Base-by-base conservation (phyloP, 2,888 invertebrate species). In the Anaspis maculata region DNA sequence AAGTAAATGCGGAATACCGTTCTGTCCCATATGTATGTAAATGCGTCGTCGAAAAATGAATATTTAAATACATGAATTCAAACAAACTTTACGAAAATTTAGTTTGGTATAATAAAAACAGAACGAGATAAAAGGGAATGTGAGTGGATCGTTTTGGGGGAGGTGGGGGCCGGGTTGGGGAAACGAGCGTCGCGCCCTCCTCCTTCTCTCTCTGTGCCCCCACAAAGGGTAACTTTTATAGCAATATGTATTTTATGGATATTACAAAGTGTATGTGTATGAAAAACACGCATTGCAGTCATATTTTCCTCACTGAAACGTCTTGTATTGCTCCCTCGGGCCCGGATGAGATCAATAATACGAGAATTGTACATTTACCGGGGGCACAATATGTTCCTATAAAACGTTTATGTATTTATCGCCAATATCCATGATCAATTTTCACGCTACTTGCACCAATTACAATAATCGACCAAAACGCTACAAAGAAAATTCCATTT, bases 11-110 rank as follows among this genome's bases (percentile, higher is more conserved):
- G 53, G 60, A 62, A 61, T 63, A 65, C 62, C 61, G 59, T 59
- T 57, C 55, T 51, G 54, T 54, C 61, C 61, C 64, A 65, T 66
- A 65, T 65, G 65, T 65, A 65, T 65, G 65, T 62, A 65, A 66
- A 66, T 64, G 55, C 52, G 53, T 51, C 48, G 56, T 59, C 49
- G 56, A 60, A 62, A 64, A 63, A 64, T 65, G 63, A 64, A 66
- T 64, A 66, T 65, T 65, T 64, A 64, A 64, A 62, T 62, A 61
- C 54, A 57, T 51, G 59, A 59, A 62, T 60, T 58, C 59, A 61
- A 62, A 62, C 61, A 62, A 62, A 61, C 59, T 63, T 64, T 55
- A 52, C 54, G 56, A 59, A 52, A 61, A 62, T 57, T 61, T 60
- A 57, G 59, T 62, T 60, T 56, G 51, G 53, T 57, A 56, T 60